phyloP scores from a whole-genome alignment of 1,140 invertebrate genomes.

The Dinothrombium tinctorium region DNA sequence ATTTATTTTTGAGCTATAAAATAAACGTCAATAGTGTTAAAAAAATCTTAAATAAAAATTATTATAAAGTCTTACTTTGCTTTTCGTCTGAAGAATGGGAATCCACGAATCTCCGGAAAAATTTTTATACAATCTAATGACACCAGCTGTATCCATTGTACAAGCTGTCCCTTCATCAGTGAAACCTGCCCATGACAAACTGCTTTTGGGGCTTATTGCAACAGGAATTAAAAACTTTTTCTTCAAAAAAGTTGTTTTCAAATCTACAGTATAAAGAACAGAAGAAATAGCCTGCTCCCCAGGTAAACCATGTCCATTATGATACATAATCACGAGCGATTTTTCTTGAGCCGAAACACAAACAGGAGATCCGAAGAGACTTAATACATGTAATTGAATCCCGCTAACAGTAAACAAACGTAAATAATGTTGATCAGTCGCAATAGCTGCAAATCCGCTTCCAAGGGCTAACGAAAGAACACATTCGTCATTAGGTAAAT shows the following conservation, averaged over 20 bases:
- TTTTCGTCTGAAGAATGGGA: conserved; percentile 6
- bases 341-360: conserved; percentile 38
- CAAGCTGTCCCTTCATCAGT: conserved; percentile 38
- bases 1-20: conserved; percentile 35
- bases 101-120: conserved; percentile 9
- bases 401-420: conserved; percentile 62
- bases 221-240: conserved; percentile 23
- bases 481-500: conserved; percentile 49
- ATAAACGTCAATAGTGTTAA: conserved; percentile 16
- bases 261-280: background rate
- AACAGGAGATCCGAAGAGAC: conserved; percentile 42
- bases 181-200: conserved; percentile 55
- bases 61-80: conserved; percentile 6
- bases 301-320: conserved; percentile 30
- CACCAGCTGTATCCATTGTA: conserved; percentile 33
- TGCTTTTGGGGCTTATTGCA: conserved; percentile 40
- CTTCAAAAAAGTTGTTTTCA: conserved; percentile 5
- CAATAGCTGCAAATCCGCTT: conserved; percentile 33
- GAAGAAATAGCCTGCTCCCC: conserved; percentile 5
- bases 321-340: conserved; percentile 49
- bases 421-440: conserved; percentile 42
- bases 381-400: conserved; percentile 51
- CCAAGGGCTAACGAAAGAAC: conserved; percentile 19
- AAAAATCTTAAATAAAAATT: conserved; percentile 1
- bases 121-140: conserved; percentile 23